A percentile compares a stretch with the other conserved stretches of the same genome.
phyloP scores from a whole-genome alignment of 2,797 vertebrate genomes.

The Avahi laniger region DNA sequence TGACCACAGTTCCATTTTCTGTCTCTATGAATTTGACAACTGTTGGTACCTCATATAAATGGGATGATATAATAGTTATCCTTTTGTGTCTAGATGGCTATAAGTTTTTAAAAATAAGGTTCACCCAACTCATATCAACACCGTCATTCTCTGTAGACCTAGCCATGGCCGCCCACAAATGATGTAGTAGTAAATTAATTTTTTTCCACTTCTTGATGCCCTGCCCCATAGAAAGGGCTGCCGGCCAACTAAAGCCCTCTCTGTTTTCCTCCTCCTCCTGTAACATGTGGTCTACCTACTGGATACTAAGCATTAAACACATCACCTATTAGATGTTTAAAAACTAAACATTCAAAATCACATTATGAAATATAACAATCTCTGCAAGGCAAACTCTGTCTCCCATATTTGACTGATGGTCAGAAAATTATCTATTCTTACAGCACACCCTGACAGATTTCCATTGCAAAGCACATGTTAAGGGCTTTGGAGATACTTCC shows the following conservation, averaged over 20 bases:
- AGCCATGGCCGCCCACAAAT: too few species aligned
- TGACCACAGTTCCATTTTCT: background rate
- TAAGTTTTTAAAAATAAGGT: background rate
- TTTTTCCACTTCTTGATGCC: background rate
- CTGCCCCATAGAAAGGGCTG: too few species aligned
- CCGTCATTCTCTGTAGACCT: background rate
- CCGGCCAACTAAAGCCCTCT: background rate
- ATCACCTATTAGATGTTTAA: background rate
- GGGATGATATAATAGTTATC: background rate
- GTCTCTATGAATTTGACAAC: background rate
- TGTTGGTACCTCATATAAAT: background rate
- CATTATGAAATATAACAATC: background rate
- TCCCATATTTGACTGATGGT: background rate
- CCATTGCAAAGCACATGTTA: constrained; percentile 27
- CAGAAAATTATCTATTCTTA: background rate
- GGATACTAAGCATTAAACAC: background rate
- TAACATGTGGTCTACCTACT: background rate
- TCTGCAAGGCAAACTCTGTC: background rate
- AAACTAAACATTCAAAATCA: background rate
- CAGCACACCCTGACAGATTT: background rate
- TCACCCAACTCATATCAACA: background rate
- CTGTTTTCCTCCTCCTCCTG: background rate
- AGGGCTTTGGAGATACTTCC: background rate
- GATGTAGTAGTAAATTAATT: background rate
- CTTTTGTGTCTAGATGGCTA: background rate